Conservation (phyloP, 2,888 invertebrate species). For the Byasa hedistus region DNA sequence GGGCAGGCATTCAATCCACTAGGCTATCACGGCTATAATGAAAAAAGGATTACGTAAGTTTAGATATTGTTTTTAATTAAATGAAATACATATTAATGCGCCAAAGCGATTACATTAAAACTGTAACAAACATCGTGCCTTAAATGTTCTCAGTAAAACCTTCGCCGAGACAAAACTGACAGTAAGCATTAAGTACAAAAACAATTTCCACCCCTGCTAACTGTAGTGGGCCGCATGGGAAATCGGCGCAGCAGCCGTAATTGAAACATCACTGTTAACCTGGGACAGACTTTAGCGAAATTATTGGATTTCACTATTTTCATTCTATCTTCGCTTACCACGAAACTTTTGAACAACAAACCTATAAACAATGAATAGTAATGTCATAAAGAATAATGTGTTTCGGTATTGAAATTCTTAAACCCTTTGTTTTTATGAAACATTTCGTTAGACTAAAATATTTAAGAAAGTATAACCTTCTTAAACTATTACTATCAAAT, state of each 20-base stretch:
- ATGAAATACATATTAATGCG: neutral
- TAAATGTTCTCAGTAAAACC: neutral
- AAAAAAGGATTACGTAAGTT: no score
- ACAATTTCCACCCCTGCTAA: slow-evolving; percentile 1
- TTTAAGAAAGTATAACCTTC: no score
- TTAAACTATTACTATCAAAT: no score
- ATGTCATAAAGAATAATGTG: no score
- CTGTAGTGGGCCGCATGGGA: slow-evolving; percentile 4
- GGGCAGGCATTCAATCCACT: no score
- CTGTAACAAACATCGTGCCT: neutral
- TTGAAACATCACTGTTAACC: slow-evolving; percentile 14
- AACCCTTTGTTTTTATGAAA: no score
- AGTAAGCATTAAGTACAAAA: slow-evolving; percentile 2
- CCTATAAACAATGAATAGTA: no score
- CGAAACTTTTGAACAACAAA: neutral
- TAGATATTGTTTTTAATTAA: no score
- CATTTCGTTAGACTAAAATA: no score
- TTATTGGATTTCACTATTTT: neutral
- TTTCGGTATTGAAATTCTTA: no score
- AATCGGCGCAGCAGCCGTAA: slow-evolving; percentile 12
- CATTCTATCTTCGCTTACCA: neutral
- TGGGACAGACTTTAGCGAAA: slow-evolving; percentile 1
- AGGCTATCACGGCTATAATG: no score
- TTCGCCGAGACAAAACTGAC: slow-evolving; percentile 1
- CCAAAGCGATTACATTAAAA: neutral